Evolutionary conservation across 2,113 vertebrate genomes (phyloP), one percentile per base, ranked within the genome.

Genomic region (Phrynocephalus versicolor): DNA sequence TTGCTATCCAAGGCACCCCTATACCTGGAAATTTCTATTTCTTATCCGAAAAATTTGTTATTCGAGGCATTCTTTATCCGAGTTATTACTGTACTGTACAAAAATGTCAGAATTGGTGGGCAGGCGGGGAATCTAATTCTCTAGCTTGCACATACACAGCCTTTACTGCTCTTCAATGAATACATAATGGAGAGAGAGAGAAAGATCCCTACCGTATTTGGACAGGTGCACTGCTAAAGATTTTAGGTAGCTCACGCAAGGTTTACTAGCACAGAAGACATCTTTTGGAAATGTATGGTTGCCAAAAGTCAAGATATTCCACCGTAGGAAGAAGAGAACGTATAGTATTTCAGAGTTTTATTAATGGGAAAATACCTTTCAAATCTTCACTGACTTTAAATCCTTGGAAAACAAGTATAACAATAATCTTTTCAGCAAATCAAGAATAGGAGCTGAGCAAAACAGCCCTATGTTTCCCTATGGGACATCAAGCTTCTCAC

Each of bases 391-490:
- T 85, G 87, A 71, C 81, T 57, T 85, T 83, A 83, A 23, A 0
- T 65, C 58, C 88, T 90, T 90, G 78, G 91, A 90, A 91, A 88
- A 73, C 79, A 89, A 86, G 88, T 64, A n/a, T 81, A 85, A 86
- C 67, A 87, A 85, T 86, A 57, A 60, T 78, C 37, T 80, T 80
- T 79, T 72, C 88, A 84, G 83, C 79, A 86, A 90, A 84, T 79
- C 80, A 91, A 65, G 64, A 83, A 85, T 18, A 73, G 90, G n/a
- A n/a, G 6, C 82, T 35, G 2, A 0, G 2, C 90, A 91, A 90
- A 90, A 87, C 83, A 87, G 80, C n/a, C 23, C 87, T 88, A 88
- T 89, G 91, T 89, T 91, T 94, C 94, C 92, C 91, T 91, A 91
- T 89, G 92, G 89, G 93, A 94, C 92, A 90, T 83, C 5, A 72